phyloP scores from a whole-genome alignment of 2,797 vertebrate genomes.

The Sardinella longiceps region DNA sequence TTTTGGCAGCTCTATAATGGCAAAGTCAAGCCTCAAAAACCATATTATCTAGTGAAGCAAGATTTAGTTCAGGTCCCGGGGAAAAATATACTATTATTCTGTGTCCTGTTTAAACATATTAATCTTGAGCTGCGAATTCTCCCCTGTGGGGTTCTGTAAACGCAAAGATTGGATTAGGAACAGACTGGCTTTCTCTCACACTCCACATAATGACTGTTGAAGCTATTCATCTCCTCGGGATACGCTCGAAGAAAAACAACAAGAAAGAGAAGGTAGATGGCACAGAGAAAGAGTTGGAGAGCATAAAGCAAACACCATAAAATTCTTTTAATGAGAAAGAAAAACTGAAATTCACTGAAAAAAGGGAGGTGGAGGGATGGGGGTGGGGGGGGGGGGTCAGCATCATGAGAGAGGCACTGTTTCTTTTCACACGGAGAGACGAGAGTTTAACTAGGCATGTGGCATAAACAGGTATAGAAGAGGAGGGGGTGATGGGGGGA shows the following conservation, averaged over 20 bases:
- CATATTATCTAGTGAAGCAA: background rate
- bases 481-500: background rate
- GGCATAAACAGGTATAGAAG: background rate
- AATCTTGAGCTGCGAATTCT: conserved; percentile 3
- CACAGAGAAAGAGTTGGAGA: conserved; percentile 14
- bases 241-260: background rate
- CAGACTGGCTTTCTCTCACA: conserved; percentile 10
- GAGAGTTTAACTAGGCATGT: conserved; percentile 19
- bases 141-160: conserved; percentile 9
- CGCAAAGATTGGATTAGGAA: conserved; percentile 4
- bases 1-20: background rate
- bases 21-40: background rate
- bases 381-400: background rate
- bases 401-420: background rate
- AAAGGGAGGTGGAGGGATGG: background rate
- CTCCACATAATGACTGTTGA: conserved; percentile 28
- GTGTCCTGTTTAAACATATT: conserved; percentile 15
- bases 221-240: conserved; percentile 28
- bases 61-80: background rate
- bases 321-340: conserved; percentile 9
- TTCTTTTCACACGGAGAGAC: conserved; percentile 15
- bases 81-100: conserved; percentile 16
- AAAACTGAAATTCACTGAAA: background rate
- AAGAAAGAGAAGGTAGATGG: background rate
- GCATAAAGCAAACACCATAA: background rate